A percentile compares a stretch with the other conserved stretches of the same genome.
Conservation (phyloP, 37 sponge, comb jelly and placozoan species). For the Aphrocallistes beatrix region DNA sequence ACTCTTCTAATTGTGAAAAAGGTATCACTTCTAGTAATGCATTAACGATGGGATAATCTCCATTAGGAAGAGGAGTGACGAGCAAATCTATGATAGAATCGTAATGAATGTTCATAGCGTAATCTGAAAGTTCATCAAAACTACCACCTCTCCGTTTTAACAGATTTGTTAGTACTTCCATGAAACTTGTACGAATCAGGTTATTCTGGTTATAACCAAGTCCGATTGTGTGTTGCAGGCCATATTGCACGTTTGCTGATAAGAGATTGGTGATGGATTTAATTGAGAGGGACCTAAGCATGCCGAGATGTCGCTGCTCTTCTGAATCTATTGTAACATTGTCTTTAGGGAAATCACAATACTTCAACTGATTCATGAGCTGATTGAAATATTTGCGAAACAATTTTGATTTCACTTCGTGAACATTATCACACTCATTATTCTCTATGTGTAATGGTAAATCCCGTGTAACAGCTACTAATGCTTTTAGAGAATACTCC, state of each 20-base stretch:
- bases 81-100: neutral
- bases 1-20: neutral
- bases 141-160: neutral
- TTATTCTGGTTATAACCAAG: neutral
- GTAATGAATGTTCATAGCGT: neutral
- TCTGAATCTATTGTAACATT: neutral
- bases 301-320: neutral
- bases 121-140: neutral
- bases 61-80: neutral
- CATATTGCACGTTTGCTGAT: slow-evolving; percentile 11
- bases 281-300: neutral
- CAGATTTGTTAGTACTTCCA: neutral
- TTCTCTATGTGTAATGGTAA: neutral
- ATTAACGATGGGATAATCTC: neutral
- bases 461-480: neutral
- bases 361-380: neutral
- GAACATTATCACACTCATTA: neutral
- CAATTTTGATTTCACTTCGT: neutral
- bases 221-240: neutral
- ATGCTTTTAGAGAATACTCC: neutral
- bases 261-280: neutral
- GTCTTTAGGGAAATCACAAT: neutral
- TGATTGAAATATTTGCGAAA: slow-evolving; percentile 12
- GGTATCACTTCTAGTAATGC: neutral
- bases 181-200: neutral